Evolutionary conservation across 23 tunicate genomes (phyloP).

Genomic region (Trididemnum nubilum): DNA sequence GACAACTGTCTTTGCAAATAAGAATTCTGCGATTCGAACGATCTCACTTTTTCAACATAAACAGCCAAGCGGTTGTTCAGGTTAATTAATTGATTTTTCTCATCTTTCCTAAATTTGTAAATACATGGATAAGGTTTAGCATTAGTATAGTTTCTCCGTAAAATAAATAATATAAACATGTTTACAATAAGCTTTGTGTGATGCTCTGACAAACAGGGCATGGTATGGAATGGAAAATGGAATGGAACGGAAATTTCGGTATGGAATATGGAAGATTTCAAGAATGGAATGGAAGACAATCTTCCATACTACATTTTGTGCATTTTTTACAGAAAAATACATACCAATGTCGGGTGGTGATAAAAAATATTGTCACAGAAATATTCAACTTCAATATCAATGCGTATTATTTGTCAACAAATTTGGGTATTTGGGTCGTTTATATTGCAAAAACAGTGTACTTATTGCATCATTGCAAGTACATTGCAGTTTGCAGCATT

Average conservation of each 20-base stretch:
- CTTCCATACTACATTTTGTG: constrained; percentile 16
- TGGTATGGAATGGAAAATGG: constrained; percentile 28
- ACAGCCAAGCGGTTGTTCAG: constrained; percentile 81
- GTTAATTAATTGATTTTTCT: constrained; percentile 80
- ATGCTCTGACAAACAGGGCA: constrained; percentile 26
- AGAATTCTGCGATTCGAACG: constrained; percentile 71
- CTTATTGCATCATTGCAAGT: too few relatives aligned
- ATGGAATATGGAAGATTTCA: constrained; percentile 13
- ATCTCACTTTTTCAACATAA: constrained; percentile 84
- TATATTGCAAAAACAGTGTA: too few relatives aligned
- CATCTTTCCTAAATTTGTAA: constrained; percentile 49
- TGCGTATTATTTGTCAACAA: too few relatives aligned
- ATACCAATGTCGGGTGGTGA: too few relatives aligned
- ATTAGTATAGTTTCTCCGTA: neutral
- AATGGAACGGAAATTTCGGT: constrained; percentile 28
- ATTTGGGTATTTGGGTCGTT: too few relatives aligned
- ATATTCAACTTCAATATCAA: too few relatives aligned
- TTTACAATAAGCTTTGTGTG: too few relatives aligned
- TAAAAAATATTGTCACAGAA: too few relatives aligned
- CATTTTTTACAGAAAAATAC: too few relatives aligned
- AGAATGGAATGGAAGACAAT: constrained; percentile 13
- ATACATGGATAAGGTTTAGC: constrained; percentile 42
- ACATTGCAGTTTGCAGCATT: too few relatives aligned
- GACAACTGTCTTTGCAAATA: constrained; percentile 48
- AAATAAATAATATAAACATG: too few relatives aligned